Evolutionary conservation across 2,113 vertebrate species (phyloP).

Genomic region (Tachycineta bicolor): DNA sequence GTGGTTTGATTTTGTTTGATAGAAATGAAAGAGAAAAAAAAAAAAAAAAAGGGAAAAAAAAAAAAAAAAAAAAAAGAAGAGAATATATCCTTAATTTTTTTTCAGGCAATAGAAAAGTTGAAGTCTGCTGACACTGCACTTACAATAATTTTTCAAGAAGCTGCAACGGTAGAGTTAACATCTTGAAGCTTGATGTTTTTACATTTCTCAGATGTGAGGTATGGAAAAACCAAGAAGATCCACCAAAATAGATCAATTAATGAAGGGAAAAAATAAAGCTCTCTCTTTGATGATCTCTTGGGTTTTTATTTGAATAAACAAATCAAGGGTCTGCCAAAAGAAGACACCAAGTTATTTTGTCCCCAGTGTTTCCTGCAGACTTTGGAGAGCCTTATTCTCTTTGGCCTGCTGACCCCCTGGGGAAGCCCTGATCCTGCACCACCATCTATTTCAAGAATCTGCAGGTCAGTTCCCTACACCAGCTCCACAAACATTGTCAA

Average conservation of each 20-base stretch:
- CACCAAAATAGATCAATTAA: neutral
- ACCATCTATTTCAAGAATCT: neutral
- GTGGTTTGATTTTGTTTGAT: neutral
- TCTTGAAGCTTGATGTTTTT: neutral
- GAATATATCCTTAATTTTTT: neutral
- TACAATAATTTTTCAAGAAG: neutral
- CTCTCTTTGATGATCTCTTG: neutral
- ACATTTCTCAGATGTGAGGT: neutral
- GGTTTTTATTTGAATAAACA: neutral
- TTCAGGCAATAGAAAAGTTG: neutral
- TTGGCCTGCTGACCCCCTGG: rapidly evolving
- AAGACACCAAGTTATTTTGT: neutral
- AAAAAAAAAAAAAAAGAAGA: no score
- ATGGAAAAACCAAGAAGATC: neutral
- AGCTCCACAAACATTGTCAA: neutral
- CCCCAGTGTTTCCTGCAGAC: neutral
- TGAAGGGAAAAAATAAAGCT: neutral
- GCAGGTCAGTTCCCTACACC: neutral
- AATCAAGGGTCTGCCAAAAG: neutral
- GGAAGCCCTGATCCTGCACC: neutral
- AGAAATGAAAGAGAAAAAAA: neutral
- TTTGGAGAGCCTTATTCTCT: neutral
- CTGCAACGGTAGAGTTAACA: neutral
- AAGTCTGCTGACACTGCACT: neutral
- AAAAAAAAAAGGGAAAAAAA: neutral